Conservation (phyloP, 2,888 invertebrate species). For the Pyrocoelia pectoralis region DNA sequence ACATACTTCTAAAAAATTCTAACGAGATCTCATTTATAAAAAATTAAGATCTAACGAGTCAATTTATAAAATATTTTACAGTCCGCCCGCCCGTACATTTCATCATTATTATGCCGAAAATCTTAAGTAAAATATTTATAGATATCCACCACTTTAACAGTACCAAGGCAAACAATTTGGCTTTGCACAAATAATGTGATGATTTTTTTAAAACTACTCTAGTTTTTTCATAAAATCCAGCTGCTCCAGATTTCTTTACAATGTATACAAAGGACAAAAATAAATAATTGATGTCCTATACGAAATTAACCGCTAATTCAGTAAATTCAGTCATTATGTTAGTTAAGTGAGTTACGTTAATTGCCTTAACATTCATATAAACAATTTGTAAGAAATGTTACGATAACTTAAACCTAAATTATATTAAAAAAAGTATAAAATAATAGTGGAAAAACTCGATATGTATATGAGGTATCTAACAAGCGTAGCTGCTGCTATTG, state of each 20-base stretch:
- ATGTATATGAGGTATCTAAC: conserved; percentile 36
- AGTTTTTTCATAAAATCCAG: conserved; percentile 18
- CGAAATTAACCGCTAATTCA: conserved; percentile 23
- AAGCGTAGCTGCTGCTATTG: conserved; percentile 34
- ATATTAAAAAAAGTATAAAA: conserved; percentile 20
- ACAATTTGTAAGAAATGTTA: conserved; percentile 15
- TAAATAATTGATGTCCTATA: not conserved
- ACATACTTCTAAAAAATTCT: conserved; percentile 3
- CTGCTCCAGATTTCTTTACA: conserved; percentile 13
- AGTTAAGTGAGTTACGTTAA: conserved; percentile 15
- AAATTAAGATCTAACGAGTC: conserved; percentile 1
- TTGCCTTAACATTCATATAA: conserved; percentile 28
- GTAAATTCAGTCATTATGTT: conserved; percentile 32
- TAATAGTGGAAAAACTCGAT: conserved; percentile 28
- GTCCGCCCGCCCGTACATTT: not conserved
- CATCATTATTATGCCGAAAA: not conserved
- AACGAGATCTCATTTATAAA: conserved; percentile 8
- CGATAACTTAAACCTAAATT: conserved; percentile 22
- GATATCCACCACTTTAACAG: conserved; percentile 19
- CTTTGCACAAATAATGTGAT: conserved; percentile 20
- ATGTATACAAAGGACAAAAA: not conserved
- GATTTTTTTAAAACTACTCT: not conserved
- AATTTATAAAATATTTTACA: conserved; percentile 3
- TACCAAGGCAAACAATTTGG: conserved; percentile 24
- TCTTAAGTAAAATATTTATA: conserved; percentile 7